Conservation (phyloP, 2,797 vertebrate genomes). For the Toxotes lorentzi region DNA sequence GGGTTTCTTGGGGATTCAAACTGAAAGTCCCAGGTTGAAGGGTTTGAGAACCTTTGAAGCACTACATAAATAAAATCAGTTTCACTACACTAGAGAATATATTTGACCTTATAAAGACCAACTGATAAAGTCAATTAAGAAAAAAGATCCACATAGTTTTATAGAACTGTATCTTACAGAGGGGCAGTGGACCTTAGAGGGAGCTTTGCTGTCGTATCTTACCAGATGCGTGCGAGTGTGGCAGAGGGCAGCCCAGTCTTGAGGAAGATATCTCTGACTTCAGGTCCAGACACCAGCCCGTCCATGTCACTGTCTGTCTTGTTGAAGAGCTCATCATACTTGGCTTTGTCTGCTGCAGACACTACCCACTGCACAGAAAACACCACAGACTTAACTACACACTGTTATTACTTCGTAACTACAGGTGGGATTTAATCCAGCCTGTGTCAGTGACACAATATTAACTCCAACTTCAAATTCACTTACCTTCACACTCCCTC, state of each 20-base stretch:
- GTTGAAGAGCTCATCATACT: slow-evolving; percentile 95
- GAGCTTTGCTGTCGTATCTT: slow-evolving; percentile 38
- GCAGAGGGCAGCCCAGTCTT: slow-evolving; percentile 95
- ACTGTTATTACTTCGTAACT: neutral
- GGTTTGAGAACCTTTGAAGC: neutral
- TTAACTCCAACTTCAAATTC: neutral
- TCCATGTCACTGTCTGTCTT: slow-evolving; percentile 97
- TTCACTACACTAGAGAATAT: neutral
- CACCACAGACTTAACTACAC: neutral
- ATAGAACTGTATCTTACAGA: neutral
- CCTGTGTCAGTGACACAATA: neutral
- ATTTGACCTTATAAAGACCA: neutral
- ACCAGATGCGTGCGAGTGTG: slow-evolving; percentile 97
- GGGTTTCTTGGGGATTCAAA: neutral
- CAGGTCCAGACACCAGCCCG: slow-evolving; percentile 95
- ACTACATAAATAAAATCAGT: neutral
- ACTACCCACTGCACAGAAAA: slow-evolving; percentile 92
- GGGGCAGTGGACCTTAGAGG: neutral
- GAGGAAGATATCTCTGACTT: slow-evolving; percentile 96
- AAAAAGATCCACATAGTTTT: neutral
- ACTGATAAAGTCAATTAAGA: neutral
- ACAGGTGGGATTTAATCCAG: neutral
- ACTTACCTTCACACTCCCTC: slow-evolving; percentile 59
- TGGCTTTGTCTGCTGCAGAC: slow-evolving; percentile 91
- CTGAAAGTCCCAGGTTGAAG: neutral